phyloP scores from a whole-genome alignment of 2,797 vertebrate species.

The Tragelaphus oryx region DNA sequence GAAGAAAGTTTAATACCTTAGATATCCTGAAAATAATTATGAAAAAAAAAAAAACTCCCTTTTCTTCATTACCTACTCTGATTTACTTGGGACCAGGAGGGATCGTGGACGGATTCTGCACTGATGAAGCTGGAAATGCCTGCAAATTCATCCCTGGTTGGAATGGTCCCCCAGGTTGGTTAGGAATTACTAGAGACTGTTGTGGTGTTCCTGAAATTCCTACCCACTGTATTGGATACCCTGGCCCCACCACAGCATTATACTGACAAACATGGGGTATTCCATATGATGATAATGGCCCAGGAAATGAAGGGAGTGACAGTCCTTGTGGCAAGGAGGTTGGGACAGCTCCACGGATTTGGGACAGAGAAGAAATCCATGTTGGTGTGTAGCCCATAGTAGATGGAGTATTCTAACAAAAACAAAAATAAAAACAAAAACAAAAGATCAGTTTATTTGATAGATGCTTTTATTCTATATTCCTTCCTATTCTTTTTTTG shows the following conservation, averaged over 20 bases:
- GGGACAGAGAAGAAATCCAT: slow-evolving; percentile 78
- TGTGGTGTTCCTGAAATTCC: slow-evolving; percentile 70
- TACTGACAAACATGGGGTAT: slow-evolving; percentile 81
- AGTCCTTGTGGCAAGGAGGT: slow-evolving; percentile 81
- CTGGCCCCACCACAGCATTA: slow-evolving; percentile 62
- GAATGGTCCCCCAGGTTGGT: slow-evolving; percentile 72
- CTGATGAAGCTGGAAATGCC: slow-evolving; percentile 65
- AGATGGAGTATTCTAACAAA: slow-evolving; percentile 70
- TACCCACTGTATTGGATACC: slow-evolving; percentile 78
- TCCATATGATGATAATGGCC: slow-evolving; percentile 82
- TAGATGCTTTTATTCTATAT: slow-evolving; percentile 32
- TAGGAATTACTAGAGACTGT: slow-evolving; percentile 67
- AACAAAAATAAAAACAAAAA: slow-evolving; percentile 66
- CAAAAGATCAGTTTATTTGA: slow-evolving; percentile 66
- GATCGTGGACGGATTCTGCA: slow-evolving; percentile 73
- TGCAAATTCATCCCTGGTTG: slow-evolving; percentile 73
- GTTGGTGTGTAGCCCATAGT: slow-evolving; percentile 74
- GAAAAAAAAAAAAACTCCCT: neutral
- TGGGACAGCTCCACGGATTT: slow-evolving; percentile 76
- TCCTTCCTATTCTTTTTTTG: slow-evolving; percentile 41
- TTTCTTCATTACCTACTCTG: slow-evolving; percentile 44
- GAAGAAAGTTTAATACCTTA: slow-evolving; percentile 49
- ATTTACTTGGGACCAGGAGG: slow-evolving; percentile 79
- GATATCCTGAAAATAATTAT: slow-evolving; percentile 45
- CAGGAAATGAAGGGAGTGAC: slow-evolving; percentile 74